Conservation (phyloP, 2,113 vertebrate species). For the Coturnix japonica region DNA sequence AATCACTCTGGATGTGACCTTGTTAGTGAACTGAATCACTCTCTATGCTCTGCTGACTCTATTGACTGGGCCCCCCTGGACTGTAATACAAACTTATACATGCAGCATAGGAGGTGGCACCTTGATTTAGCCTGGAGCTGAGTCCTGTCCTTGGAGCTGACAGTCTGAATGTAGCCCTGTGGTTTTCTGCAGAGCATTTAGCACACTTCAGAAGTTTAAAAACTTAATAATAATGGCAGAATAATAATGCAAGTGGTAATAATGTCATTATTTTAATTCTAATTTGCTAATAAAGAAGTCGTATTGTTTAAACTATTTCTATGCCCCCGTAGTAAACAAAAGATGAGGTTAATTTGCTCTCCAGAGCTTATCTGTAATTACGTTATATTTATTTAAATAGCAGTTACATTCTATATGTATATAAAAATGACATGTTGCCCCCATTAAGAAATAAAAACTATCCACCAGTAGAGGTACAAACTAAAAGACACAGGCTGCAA, state of each 20-base stretch:
- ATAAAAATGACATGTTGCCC: neutral
- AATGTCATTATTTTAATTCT: neutral
- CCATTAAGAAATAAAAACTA: neutral
- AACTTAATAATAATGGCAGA: neutral
- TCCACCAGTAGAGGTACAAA: neutral
- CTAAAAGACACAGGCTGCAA: neutral
- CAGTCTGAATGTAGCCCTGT: neutral
- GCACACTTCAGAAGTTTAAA: neutral
- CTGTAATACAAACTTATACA: neutral
- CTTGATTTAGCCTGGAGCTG: neutral
- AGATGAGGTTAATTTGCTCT: neutral
- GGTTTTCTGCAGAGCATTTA: neutral
- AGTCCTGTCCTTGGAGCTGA: neutral
- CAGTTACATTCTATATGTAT: neutral
- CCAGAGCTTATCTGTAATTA: neutral
- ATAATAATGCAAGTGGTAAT: neutral
- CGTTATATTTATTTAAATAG: neutral
- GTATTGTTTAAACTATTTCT: neutral
- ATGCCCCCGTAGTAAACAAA: neutral
- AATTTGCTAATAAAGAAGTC: neutral
- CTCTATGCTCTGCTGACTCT: neutral
- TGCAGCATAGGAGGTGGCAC: neutral
- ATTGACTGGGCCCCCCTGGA: neutral
- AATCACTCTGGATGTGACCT: neutral
- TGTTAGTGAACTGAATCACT: neutral